Base-by-base conservation (phyloP, 2,888 invertebrate genomes). In the Spisula solida region DNA sequence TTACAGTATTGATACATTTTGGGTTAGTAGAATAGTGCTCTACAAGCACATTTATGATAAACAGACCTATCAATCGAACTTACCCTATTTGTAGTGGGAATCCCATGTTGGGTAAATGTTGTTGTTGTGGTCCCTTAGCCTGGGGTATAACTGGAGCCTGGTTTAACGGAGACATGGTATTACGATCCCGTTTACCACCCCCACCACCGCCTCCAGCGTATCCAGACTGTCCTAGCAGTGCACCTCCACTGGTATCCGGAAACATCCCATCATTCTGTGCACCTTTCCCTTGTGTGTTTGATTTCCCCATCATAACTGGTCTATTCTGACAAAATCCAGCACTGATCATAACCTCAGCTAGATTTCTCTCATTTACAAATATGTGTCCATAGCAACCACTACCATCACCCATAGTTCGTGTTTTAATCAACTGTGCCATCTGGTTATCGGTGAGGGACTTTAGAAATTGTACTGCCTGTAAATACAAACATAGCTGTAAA, bases 351-450 rank as follows among this genome's bases (percentile, higher is more conserved):
- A 92, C 90, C 6, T 95, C 95, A 83, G 91, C 93, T 51, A 95
- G 60, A 80, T 91, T 91, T 20, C 91, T 79, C 0, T 93, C 95
- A 60, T 93, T 91, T 1, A 93, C 86, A 82, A 86, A 94, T 10
- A 95, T 29, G 14, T 94, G 90, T 25, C 94, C 95, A 89, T 94
- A 95, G 85, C 89, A 93, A 10, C 95, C 95, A 31, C 93, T 91
- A 34, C 92, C 93, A 86, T 95, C 95, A 6, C 93, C 89, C 2
- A 95, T 86, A 8, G 90, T 87, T 18, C 92, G 88, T 8, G 92
- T 93, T 41, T 91, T 92, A 8, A 89, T 82, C 10, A 93, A 83
- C 66, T 92, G 92, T n/a, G 94, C 85, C 82, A 93, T 90, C 82
- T 94, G 92, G 41, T 93, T 93, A 80, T 94, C 93, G 48, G 94